Conservation (phyloP, 2,113 vertebrate species). For the Perca fluviatilis region DNA sequence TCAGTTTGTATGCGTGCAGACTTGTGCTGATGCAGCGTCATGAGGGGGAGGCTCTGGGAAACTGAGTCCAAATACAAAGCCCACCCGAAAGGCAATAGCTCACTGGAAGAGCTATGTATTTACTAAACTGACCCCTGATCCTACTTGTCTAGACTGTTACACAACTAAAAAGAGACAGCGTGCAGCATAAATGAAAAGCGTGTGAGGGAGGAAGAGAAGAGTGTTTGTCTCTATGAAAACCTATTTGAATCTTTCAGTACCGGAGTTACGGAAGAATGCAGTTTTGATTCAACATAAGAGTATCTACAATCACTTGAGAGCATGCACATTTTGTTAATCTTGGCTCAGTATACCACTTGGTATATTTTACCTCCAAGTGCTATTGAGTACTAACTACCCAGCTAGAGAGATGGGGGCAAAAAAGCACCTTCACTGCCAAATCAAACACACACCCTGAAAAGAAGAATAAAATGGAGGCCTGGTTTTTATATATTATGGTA, state of each 20-base stretch:
- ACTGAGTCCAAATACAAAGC: conserved; percentile 51
- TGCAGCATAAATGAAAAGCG: conserved; percentile 3
- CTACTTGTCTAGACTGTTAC: conserved; percentile 65
- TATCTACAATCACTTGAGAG: conserved; percentile 22
- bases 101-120: conserved; percentile 49
- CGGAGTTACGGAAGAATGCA: conserved; percentile 9
- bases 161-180: conserved; percentile 35
- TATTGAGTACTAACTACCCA: conserved; percentile 33
- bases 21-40: conserved; percentile 30
- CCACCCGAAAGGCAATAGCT: conserved; percentile 44
- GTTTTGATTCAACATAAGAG: conserved; percentile 21
- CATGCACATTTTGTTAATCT: conserved; percentile 51
- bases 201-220: neutral
- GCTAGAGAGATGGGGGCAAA: conserved; percentile 56
- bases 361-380: conserved; percentile 70
- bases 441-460: conserved; percentile 72
- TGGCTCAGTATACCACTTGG: conserved; percentile 51
- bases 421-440: conserved; percentile 73
- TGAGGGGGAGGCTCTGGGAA: conserved; percentile 39
- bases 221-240: conserved; percentile 18
- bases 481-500: conserved; percentile 73
- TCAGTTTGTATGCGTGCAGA: conserved; percentile 9
- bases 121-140: conserved; percentile 58
- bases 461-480: conserved; percentile 65
- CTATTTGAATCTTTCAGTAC: neutral